phyloP scores from a whole-genome alignment of 2,888 invertebrate genomes.

The Bruchidius siliquastri region DNA sequence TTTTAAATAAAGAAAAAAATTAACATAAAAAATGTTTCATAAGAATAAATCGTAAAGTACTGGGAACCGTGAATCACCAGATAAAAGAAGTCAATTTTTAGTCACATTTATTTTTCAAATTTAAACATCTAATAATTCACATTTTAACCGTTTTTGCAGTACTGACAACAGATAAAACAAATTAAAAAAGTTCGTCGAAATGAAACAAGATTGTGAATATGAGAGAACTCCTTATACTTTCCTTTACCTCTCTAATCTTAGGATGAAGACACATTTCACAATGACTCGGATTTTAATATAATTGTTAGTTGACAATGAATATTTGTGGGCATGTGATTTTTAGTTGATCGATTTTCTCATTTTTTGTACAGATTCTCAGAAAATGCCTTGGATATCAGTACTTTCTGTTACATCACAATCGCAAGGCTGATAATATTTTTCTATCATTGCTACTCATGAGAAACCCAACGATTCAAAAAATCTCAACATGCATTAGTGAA shows the following conservation, averaged over 20 bases:
- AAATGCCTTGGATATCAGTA: no score
- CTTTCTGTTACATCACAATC: no score
- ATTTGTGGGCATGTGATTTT: no score
- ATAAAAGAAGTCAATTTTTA: neutral
- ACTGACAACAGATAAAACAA: neutral
- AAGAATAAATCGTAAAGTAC: neutral
- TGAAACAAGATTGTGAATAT: neutral
- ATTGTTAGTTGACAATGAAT: no score
- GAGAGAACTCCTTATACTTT: neutral
- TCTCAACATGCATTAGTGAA: no score
- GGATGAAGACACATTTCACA: neutral
- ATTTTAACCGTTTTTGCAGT: neutral
- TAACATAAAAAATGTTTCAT: neutral
- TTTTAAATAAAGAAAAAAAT: neutral
- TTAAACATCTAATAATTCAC: conserved; percentile 3
- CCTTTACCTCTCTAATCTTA: neutral
- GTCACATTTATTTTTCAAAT: conserved; percentile 3
- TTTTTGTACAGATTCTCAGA: no score
- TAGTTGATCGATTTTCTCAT: no score
- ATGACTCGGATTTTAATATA: no score
- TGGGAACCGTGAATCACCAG: neutral
- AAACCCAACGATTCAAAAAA: no score
- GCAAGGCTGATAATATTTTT: no score
- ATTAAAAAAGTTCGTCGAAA: neutral
- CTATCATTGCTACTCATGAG: no score